Evolutionary conservation across 2,797 vertebrate genomes (phyloP).

Genomic region (Scarus forsteni): DNA sequence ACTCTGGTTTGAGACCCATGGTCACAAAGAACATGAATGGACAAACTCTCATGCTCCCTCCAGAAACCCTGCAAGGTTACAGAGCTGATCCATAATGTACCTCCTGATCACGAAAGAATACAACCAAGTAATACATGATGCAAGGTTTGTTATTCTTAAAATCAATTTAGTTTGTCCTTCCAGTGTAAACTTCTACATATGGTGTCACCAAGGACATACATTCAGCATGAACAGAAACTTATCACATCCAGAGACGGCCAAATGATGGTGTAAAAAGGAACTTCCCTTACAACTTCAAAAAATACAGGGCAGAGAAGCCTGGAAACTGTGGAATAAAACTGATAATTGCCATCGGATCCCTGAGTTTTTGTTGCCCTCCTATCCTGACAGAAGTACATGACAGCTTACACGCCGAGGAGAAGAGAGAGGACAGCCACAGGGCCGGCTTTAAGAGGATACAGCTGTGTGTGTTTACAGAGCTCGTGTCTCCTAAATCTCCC

Average conservation of each 20-base stretch:
- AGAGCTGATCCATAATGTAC: no score
- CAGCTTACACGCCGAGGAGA: slow-evolving; percentile 56
- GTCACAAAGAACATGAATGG: no score
- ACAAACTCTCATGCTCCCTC: no score
- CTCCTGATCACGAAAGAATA: no score
- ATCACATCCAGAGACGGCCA: slow-evolving; percentile 1
- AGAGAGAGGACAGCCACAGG: slow-evolving; percentile 50
- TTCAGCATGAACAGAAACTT: slow-evolving; percentile 36
- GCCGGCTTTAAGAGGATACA: slow-evolving; percentile 64
- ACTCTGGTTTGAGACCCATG: no score
- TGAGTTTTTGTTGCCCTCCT: slow-evolving; percentile 41
- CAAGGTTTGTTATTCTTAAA: no score
- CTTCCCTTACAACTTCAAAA: no score
- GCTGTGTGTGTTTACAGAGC: slow-evolving; percentile 68
- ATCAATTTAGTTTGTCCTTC: no score
- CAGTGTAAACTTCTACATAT: no score
- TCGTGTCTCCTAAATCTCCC: slow-evolving; percentile 31
- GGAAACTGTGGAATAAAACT: slow-evolving; percentile 26
- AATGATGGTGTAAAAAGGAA: slow-evolving; percentile 5
- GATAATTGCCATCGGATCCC: slow-evolving; percentile 47
- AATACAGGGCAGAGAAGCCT: not conserved
- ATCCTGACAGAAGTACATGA: slow-evolving; percentile 60
- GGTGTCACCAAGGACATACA: slow-evolving; percentile 1
- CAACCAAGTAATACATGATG: no score
- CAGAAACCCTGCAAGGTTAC: no score